A percentile compares a stretch with the other conserved stretches of the same genome.
phyloP scores from a whole-genome alignment of 1,140 invertebrate genomes.

The Bilobella aurantiaca region DNA sequence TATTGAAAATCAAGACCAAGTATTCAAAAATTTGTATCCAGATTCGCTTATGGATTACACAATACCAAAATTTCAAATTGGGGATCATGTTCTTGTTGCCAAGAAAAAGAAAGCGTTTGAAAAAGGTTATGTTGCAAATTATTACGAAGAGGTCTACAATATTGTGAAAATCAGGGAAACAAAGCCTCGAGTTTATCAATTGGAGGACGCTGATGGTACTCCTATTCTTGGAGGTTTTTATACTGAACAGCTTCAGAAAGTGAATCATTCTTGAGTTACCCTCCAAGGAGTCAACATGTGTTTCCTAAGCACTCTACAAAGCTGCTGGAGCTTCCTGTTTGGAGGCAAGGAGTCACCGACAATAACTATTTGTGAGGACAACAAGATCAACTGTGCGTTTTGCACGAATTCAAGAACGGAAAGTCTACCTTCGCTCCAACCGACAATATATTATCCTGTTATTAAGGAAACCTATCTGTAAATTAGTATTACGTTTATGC shows the following conservation, averaged over 20 bases:
- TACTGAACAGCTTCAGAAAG: not conserved
- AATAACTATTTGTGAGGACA: too few species aligned
- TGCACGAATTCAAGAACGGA: too few species aligned
- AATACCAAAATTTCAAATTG: slow-evolving; percentile 4
- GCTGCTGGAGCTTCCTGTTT: too few species aligned
- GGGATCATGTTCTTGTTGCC: not conserved
- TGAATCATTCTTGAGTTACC: too few species aligned
- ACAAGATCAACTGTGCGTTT: too few species aligned
- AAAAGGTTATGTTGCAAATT: slow-evolving; percentile 13
- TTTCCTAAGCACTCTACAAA: too few species aligned
- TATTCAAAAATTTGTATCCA: not conserved
- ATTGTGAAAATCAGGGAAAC: not conserved
- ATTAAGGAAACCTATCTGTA: too few species aligned
- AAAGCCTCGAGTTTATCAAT: not conserved
- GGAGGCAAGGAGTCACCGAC: too few species aligned
- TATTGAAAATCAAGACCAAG: slow-evolving; percentile 8
- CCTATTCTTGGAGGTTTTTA: not conserved
- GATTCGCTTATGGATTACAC: not conserved
- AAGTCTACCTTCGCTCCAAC: too few species aligned
- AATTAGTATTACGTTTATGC: too few species aligned
- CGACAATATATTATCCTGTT: too few species aligned
- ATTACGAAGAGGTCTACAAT: not conserved
- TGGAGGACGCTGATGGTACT: not conserved
- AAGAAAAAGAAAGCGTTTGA: not conserved
- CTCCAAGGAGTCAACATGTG: too few species aligned